phyloP scores from a whole-genome alignment of 64 coral and sea anemone genomes.

The Stichodactyla helianthus region DNA sequence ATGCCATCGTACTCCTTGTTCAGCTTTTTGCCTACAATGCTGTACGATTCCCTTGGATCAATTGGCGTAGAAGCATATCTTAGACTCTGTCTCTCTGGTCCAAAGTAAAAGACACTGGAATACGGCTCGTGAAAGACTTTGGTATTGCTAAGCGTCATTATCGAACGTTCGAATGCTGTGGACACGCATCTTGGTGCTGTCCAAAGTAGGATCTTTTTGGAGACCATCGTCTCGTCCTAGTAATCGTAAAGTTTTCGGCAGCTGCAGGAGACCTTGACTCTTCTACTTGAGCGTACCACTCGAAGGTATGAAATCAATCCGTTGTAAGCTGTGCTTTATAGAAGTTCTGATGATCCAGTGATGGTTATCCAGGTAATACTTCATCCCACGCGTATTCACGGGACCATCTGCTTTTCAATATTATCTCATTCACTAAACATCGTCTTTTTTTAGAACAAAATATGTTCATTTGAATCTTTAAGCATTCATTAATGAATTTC shows the following conservation, averaged over 20 bases:
- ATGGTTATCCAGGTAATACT: neutral
- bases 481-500: neutral
- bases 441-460: neutral
- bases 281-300: neutral
- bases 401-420: neutral
- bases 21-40: slow-evolving; percentile 39
- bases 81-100: slow-evolving; percentile 67
- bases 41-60: slow-evolving; percentile 47
- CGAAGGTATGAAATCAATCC: neutral
- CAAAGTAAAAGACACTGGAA: slow-evolving; percentile 76
- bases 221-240: neutral
- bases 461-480: neutral
- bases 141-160: slow-evolving; percentile 76
- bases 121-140: slow-evolving; percentile 91
- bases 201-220: slow-evolving; percentile 62
- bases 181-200: slow-evolving; percentile 92
- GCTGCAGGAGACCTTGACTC: neutral
- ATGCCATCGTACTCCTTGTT: slow-evolving; percentile 70
- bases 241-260: no score
- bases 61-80: slow-evolving; percentile 53
- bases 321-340: neutral
- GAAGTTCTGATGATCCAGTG: neutral
- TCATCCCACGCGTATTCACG: neutral
- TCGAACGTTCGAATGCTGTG: slow-evolving; percentile 88
- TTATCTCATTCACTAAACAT: neutral